Percentiles rank a stretch among this genome's conserved stretches.
Conservation (phyloP, 2,888 invertebrate species). For the Nomada ferruginata region DNA sequence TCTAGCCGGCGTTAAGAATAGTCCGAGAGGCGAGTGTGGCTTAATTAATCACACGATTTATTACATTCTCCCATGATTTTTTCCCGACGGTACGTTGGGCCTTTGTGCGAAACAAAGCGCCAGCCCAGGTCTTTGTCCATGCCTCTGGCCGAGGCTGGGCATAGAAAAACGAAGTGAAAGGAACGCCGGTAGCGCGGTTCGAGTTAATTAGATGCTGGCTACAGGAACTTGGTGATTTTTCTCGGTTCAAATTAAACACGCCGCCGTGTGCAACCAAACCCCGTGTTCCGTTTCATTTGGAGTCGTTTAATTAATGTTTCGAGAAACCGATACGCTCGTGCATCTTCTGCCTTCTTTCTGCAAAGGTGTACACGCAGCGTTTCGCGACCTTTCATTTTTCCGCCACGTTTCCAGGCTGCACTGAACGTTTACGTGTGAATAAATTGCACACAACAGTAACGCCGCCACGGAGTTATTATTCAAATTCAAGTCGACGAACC, state of each 20-base stretch:
- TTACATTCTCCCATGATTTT: conserved; percentile 71
- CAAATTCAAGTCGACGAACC: conserved; percentile 3
- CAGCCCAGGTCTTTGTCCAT: conserved; percentile 55
- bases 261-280: not conserved
- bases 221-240: conserved; percentile 67
- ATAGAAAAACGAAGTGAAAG: conserved; percentile 24
- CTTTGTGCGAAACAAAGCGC: conserved; percentile 72
- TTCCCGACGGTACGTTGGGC: conserved; percentile 48
- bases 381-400: not conserved
- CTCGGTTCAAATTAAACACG: conserved; percentile 59
- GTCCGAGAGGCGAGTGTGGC: conserved; percentile 47
- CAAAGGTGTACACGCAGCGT: not conserved
- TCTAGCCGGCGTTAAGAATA: conserved; percentile 37
- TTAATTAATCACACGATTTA: conserved; percentile 75
- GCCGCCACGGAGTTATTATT: not conserved
- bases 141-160: conserved; percentile 44
- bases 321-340: conserved; percentile 22
- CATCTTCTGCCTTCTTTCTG: not conserved
- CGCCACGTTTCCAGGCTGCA: no score
- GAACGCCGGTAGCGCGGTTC: conserved; percentile 39
- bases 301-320: conserved; percentile 53
- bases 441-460: no score
- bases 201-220: conserved; percentile 71
- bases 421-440: not conserved
- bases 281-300: conserved; percentile 22